Conservation (phyloP, 2,888 invertebrate species). For the Escarpia spicata region DNA sequence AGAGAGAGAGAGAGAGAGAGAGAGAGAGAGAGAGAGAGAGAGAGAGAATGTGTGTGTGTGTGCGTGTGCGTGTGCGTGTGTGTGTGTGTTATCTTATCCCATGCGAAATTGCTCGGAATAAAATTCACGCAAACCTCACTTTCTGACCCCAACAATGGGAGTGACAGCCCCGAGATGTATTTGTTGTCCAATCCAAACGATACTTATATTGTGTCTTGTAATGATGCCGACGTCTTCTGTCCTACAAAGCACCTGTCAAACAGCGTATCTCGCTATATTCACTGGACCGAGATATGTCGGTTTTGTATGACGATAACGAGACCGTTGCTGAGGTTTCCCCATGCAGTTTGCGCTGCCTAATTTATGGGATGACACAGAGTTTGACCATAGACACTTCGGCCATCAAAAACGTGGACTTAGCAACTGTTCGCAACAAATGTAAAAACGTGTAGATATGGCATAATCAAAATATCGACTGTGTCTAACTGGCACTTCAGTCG, state of each 20-base stretch:
- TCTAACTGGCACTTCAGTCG: too few species aligned
- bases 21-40: too few species aligned
- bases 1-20: too few species aligned
- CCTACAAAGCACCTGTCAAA: conserved; percentile 3
- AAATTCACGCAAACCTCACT: too few species aligned
- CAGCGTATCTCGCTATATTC: background rate
- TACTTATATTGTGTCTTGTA: background rate
- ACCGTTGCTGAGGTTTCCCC: background rate
- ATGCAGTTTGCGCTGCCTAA: too few species aligned
- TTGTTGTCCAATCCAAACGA: background rate
- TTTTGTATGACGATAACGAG: background rate
- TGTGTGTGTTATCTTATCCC: too few species aligned
- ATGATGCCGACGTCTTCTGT: background rate
- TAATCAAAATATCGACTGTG: background rate
- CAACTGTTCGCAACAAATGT: background rate
- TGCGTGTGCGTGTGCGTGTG: too few species aligned
- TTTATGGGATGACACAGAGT: background rate
- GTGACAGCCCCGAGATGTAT: background rate
- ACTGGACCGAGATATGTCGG: background rate
- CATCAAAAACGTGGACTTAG: background rate
- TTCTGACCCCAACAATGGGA: background rate
- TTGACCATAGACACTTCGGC: background rate
- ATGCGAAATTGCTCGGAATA: too few species aligned
- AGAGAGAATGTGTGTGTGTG: too few species aligned
- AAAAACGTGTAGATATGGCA: background rate